Evolutionary conservation across 35 echinoderm and acorn worm species (phyloP).

Genomic region (Acanthaster planci): DNA sequence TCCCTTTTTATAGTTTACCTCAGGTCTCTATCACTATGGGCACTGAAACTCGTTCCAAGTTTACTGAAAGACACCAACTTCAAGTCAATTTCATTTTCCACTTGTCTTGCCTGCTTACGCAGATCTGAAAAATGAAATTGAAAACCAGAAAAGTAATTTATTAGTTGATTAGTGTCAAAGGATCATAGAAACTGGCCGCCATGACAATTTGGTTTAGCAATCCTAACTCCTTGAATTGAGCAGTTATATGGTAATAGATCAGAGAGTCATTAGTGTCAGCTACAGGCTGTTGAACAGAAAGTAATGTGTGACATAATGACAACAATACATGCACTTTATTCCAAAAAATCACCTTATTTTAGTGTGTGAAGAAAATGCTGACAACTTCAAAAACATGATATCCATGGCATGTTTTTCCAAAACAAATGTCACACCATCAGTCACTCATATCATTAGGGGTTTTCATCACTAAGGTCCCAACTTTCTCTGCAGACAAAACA

Average conservation of each 20-base stretch:
- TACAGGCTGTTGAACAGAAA: neutral
- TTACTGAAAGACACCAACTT: conserved; percentile 98
- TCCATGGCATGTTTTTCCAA: too few species aligned
- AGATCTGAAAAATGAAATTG: conserved; percentile 82
- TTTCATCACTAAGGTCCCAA: too few species aligned
- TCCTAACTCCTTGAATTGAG: neutral
- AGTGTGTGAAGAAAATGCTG: too few species aligned
- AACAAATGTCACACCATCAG: too few species aligned
- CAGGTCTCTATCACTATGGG: conserved; percentile 64
- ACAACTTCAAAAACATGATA: too few species aligned
- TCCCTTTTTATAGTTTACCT: conserved; percentile 38
- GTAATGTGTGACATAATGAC: neutral
- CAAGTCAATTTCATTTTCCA: conserved; percentile 97
- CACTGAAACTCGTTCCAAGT: conserved; percentile 92
- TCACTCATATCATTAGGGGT: too few species aligned
- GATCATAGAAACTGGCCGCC: too few species aligned
- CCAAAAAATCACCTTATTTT: too few species aligned
- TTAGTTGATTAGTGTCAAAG: too few species aligned
- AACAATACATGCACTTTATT: too few species aligned
- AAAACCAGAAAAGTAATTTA: conserved; percentile 12
- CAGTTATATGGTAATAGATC: neutral
- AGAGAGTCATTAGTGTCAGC: neutral
- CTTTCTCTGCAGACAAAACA: too few species aligned
- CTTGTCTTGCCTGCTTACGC: conserved; percentile 86
- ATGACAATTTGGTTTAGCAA: neutral